Percentiles rank a stretch among this genome's conserved stretches.
Evolutionary conservation across 2,113 vertebrate species (phyloP).

Genomic region (Eurypyga helias): DNA sequence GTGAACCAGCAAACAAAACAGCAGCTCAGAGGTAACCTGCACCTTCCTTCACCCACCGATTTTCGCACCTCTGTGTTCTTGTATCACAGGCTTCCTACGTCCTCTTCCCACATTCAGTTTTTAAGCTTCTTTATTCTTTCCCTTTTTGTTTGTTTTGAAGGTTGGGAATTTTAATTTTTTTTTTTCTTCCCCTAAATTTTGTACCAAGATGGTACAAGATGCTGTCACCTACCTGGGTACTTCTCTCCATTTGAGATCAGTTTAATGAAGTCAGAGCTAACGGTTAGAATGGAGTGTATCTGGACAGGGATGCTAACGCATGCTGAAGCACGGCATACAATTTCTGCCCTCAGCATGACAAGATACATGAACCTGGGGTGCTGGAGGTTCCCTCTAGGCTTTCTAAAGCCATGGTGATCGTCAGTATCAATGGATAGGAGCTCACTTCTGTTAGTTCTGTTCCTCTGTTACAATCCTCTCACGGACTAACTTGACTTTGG

Average conservation of each 20-base stretch:
- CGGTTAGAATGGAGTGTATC: background rate
- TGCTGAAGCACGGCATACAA: fast-evolving
- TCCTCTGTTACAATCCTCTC: background rate
- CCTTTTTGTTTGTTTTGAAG: background rate
- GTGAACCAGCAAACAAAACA: constrained; percentile 7
- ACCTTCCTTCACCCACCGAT: background rate
- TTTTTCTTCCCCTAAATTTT: background rate
- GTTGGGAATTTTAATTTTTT: background rate
- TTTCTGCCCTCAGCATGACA: background rate
- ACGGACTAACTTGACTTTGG: background rate
- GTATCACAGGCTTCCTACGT: background rate
- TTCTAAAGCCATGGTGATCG: background rate
- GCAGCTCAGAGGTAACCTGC: background rate
- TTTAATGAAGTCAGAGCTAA: background rate
- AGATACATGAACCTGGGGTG: background rate
- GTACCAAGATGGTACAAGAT: background rate
- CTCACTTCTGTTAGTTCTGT: background rate
- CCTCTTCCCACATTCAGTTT: background rate
- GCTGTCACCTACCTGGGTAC: background rate
- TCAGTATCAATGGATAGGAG: background rate
- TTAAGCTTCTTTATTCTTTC: background rate
- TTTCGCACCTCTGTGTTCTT: background rate
- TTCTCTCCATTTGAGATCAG: background rate
- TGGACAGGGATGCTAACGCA: background rate
- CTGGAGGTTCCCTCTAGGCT: background rate